phyloP scores from a whole-genome alignment of 1,140 invertebrate species.

The Nebria ingens region DNA sequence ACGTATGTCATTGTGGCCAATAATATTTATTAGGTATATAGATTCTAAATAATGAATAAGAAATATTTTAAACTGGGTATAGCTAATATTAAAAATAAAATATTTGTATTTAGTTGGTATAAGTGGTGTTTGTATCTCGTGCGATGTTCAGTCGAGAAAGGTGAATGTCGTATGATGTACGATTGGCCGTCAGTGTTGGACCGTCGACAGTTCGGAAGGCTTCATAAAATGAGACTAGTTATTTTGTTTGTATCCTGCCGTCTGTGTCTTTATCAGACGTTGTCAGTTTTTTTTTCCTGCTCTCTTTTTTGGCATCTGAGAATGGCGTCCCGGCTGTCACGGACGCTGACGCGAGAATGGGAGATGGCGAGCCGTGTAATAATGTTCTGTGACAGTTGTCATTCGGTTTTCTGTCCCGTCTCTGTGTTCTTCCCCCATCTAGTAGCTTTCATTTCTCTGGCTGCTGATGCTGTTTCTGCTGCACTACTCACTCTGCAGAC shows the following conservation, averaged over 20 bases:
- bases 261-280: neutral
- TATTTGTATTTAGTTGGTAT: too few relatives aligned
- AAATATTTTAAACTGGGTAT: too few relatives aligned
- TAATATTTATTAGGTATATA: too few relatives aligned
- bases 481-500: neutral
- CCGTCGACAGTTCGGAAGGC: neutral
- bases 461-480: too few relatives aligned
- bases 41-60: too few relatives aligned
- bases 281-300: neutral
- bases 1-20: too few relatives aligned
- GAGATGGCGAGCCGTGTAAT: conserved; percentile 21
- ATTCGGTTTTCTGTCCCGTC: conserved; percentile 17
- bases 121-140: too few relatives aligned
- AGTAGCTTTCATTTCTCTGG: too few relatives aligned
- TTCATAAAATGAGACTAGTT: neutral
- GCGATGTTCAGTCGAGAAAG: too few relatives aligned
- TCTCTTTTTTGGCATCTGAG: neutral
- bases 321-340: conserved; percentile 17
- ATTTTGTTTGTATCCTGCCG: neutral
- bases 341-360: conserved; percentile 20
- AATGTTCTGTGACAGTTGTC: conserved; percentile 27
- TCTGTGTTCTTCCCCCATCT: neutral
- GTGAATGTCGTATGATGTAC: too few relatives aligned
- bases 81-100: too few relatives aligned
- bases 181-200: too few relatives aligned